Evolutionary conservation across 2,888 invertebrate genomes (phyloP).

Genomic region (Orthosia gracilis): DNA sequence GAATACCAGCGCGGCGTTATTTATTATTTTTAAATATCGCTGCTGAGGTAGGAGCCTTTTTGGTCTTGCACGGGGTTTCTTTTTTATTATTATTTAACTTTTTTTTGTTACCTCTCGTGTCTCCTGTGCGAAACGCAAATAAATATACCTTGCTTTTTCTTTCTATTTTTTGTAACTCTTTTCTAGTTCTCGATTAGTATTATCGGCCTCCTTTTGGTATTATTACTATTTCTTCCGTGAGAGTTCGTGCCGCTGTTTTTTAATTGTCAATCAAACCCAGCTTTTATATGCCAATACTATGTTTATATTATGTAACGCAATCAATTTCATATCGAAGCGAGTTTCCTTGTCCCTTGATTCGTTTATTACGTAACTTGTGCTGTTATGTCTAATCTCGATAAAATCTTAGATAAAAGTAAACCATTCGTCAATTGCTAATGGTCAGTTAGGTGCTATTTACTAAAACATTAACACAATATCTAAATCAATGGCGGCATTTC

Average conservation of each 20-base stretch:
- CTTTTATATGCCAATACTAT: neutral
- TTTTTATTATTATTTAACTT: no score
- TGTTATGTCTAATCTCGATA: neutral
- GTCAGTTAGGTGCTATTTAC: neutral
- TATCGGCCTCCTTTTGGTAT: neutral
- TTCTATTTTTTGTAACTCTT: neutral
- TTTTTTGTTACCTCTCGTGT: no score
- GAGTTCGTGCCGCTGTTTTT: neutral
- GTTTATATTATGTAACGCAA: neutral
- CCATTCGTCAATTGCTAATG: neutral
- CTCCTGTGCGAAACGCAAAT: no score
- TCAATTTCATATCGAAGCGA: neutral
- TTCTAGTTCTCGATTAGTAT: neutral
- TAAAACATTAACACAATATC: constrained; percentile 19
- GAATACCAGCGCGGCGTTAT: no score
- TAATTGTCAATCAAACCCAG: neutral
- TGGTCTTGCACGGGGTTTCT: no score
- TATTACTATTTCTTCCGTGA: neutral
- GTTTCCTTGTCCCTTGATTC: neutral
- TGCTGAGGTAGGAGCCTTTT: no score
- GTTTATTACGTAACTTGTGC: neutral
- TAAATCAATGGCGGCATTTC: constrained; percentile 43
- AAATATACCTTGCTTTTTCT: no score
- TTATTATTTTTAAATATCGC: no score
- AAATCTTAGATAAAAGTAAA: neutral